A percentile compares a stretch with the other conserved stretches of the same genome.
These are phyloP conservation scores for Macrotis lagotis DNA, from an alignment of 2,113 vertebrate genomes.

Conservation along the genomic window DNA sequence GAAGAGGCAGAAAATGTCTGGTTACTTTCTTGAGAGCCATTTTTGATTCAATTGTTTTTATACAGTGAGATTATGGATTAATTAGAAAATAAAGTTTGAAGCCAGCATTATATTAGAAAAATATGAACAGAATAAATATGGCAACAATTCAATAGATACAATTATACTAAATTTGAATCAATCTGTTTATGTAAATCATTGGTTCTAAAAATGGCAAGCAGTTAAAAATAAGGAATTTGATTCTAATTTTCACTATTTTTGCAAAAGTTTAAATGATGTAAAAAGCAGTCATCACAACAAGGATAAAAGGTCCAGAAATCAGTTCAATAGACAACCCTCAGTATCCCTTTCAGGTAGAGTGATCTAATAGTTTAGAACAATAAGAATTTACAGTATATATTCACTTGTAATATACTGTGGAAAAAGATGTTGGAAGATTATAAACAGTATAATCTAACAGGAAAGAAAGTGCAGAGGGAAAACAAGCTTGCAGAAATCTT, in stretches of 20 bases:
- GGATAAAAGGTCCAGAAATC: neutral
- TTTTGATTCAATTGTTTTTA: neutral
- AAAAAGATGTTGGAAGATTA: neutral
- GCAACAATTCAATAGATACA: neutral
- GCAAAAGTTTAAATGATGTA: neutral
- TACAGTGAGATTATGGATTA: neutral
- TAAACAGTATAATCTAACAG: neutral
- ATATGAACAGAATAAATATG: neutral
- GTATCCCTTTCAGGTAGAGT: neutral
- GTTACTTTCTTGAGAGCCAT: neutral
- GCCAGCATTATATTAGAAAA: neutral
- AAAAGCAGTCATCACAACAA: neutral
- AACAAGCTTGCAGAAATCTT: neutral
- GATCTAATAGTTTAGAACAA: neutral
- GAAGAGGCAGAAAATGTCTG: neutral
- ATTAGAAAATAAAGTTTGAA: neutral
- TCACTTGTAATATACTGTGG: neutral
- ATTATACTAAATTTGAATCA: neutral
- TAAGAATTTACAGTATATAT: neutral
- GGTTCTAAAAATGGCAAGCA: neutral
- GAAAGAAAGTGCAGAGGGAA: neutral
- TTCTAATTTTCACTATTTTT: neutral
- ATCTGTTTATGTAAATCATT: neutral
- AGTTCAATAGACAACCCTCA: neutral
- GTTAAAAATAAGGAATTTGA: neutral